A percentile compares a stretch with the other conserved stretches of the same genome.
Conservation (phyloP, 2,888 invertebrate genomes). For the Herminia tarsipennalis region DNA sequence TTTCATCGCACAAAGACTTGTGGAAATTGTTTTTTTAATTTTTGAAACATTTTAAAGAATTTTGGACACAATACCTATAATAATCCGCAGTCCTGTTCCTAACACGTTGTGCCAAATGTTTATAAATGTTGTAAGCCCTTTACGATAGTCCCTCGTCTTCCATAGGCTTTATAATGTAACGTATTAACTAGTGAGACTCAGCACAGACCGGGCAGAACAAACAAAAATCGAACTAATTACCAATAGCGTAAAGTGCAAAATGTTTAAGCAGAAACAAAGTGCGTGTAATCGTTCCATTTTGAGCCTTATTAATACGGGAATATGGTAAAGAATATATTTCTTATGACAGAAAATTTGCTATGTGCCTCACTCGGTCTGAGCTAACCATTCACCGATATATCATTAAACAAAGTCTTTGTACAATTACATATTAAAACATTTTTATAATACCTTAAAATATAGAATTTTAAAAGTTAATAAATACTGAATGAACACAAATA, state of each 20-base stretch:
- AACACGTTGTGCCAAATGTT: constrained; percentile 77
- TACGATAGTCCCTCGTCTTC: constrained; percentile 77
- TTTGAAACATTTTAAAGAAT: constrained; percentile 40
- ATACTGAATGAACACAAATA: constrained; percentile 66
- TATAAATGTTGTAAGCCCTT: constrained; percentile 58
- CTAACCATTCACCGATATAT: constrained; percentile 46
- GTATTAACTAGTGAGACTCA: constrained; percentile 50
- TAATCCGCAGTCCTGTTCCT: constrained; percentile 70
- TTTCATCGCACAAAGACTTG: constrained; percentile 36
- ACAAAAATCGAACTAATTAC: too few species aligned
- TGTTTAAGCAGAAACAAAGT: too few species aligned
- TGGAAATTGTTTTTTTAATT: constrained; percentile 29
- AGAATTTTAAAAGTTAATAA: constrained; percentile 77
- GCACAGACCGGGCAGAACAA: constrained; percentile 44
- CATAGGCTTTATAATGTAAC: constrained; percentile 65
- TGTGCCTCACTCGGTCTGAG: too few species aligned
- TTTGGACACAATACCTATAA: constrained; percentile 35
- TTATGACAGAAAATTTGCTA: too few species aligned
- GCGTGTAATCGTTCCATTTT: too few species aligned
- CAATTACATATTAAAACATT: constrained; percentile 76
- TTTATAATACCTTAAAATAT: constrained; percentile 71
- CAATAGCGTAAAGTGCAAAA: too few species aligned
- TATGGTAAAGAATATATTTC: too few species aligned
- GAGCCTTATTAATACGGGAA: too few species aligned
- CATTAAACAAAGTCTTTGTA: constrained; percentile 72